Evolutionary conservation across 2,888 invertebrate species (phyloP).

Genomic region (Leucania comma): DNA sequence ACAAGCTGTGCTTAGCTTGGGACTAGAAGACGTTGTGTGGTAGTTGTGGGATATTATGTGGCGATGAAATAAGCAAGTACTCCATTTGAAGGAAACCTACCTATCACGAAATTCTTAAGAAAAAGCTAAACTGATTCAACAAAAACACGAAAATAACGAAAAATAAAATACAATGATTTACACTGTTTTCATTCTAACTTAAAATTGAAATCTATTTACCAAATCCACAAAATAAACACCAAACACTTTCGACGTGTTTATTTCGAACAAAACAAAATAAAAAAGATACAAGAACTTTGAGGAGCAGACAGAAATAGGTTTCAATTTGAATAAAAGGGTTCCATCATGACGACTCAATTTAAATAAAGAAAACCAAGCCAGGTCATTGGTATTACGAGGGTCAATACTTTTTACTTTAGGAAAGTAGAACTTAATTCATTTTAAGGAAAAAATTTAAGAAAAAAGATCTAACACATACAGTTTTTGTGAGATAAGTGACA

Average conservation of each 20-base stretch:
- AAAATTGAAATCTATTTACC: neutral
- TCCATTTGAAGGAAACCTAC: no score
- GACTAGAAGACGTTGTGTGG: no score
- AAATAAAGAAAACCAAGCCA: conserved; percentile 31
- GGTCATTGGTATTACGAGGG: conserved; percentile 28
- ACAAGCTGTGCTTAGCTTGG: no score
- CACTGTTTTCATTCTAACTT: neutral
- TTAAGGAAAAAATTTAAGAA: neutral
- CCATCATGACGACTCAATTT: conserved; percentile 19
- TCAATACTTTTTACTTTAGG: conserved; percentile 9
- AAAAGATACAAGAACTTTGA: conserved; percentile 9
- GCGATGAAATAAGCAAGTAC: neutral
- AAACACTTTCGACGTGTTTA: conserved; percentile 9
- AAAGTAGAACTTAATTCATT: neutral
- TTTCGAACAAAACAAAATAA: conserved; percentile 5
- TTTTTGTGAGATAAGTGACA: neutral
- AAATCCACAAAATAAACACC: conserved; percentile 5
- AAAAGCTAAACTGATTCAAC: neutral
- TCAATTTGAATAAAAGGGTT: conserved; percentile 54
- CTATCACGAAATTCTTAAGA: no score
- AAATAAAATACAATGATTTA: neutral
- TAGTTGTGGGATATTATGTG: no score
- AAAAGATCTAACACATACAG: neutral
- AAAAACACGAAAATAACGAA: neutral
- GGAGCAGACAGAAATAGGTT: conserved; percentile 28